Conservation (phyloP, 2,113 vertebrate genomes). For the Anolis carolinensis region DNA sequence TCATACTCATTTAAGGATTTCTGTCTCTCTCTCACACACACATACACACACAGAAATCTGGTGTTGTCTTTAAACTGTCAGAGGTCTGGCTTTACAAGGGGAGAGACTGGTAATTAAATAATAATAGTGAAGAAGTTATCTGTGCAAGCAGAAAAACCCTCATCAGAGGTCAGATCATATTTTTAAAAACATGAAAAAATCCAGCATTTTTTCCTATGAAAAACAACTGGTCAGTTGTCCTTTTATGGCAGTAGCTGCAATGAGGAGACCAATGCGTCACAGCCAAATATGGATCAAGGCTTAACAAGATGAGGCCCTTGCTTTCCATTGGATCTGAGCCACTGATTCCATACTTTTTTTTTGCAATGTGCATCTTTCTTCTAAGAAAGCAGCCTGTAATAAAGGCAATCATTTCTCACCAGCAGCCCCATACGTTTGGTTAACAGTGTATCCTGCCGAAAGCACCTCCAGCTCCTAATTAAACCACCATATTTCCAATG, state of each 20-base stretch:
- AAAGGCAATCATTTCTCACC: constrained; percentile 54
- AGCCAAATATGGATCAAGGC: constrained; percentile 66
- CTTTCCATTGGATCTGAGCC: constrained; percentile 43
- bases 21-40: not conserved
- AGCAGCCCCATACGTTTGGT: constrained; percentile 59
- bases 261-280: constrained; percentile 30
- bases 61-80: constrained; percentile 38
- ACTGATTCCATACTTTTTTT: constrained; percentile 45
- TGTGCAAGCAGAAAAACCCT: constrained; percentile 37
- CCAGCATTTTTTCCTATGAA: constrained; percentile 56
- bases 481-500: constrained; percentile 66
- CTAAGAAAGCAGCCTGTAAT: constrained; percentile 51
- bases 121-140: constrained; percentile 40
- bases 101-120: constrained; percentile 35
- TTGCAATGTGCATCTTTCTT: constrained; percentile 50
- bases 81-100: constrained; percentile 2
- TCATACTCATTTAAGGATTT: constrained; percentile 16
- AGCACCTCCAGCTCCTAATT: constrained; percentile 64
- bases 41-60: constrained; percentile 30
- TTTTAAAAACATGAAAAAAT: constrained; percentile 31
- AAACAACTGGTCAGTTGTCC: constrained; percentile 60
- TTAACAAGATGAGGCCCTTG: constrained; percentile 41
- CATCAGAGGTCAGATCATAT: constrained; percentile 29
- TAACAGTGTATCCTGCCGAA: constrained; percentile 68
- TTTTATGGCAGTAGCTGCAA: constrained; percentile 52